Conservation (phyloP, 2,888 invertebrate genomes). For the Metacarcinus magister region DNA sequence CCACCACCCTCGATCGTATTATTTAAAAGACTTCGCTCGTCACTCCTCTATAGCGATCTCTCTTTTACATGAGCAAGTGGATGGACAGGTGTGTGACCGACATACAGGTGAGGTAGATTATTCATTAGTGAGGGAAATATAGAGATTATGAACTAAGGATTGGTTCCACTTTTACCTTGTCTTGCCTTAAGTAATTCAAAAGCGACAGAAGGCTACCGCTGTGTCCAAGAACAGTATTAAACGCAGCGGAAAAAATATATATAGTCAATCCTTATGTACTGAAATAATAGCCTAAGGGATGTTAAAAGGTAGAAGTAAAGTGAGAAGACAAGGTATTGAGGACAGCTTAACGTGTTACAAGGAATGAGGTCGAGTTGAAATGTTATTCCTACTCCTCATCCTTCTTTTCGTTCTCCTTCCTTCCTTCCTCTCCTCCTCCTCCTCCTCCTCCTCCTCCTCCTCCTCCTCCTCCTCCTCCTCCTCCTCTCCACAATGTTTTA, state of each 20-base stretch:
- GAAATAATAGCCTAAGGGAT: neutral
- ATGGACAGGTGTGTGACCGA: neutral
- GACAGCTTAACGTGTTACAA: no score
- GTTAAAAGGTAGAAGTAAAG: no score
- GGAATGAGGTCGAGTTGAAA: no score
- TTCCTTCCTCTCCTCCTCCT: no score
- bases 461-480: no score
- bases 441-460: no score
- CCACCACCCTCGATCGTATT: neutral
- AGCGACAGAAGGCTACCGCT: neutral
- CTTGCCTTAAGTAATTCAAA: neutral
- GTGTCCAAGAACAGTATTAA: neutral
- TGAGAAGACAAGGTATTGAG: no score
- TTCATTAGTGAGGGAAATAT: neutral
- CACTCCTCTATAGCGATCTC: neutral
- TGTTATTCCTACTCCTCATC: no score
- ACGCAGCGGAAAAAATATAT: neutral
- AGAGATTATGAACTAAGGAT: neutral
- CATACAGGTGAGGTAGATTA: conserved; percentile 11
- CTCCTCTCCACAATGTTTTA: no score
- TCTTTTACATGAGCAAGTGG: neutral
- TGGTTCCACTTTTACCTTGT: neutral
- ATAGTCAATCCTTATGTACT: neutral
- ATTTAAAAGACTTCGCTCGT: neutral
- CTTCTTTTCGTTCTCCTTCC: no score